Evolutionary conservation across 2,113 vertebrate species (phyloP).

Genomic region (Atlantisia rogersi): DNA sequence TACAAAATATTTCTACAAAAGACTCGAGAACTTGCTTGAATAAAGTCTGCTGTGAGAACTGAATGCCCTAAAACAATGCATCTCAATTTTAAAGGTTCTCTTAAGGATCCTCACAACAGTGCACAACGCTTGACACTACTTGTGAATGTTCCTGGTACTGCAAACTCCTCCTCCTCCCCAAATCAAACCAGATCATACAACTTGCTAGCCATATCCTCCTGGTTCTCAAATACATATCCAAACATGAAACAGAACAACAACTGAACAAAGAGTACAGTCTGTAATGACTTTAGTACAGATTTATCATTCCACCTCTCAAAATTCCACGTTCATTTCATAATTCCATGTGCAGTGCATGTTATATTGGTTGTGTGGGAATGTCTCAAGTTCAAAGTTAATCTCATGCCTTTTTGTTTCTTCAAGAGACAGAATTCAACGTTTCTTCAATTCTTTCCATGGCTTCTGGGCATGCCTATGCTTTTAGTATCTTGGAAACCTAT

Average conservation of each 20-base stretch:
- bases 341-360: conserved; percentile 52
- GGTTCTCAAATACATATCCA: not conserved
- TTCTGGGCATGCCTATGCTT: conserved; percentile 69
- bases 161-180: not conserved
- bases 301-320: conserved; percentile 51
- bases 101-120: not conserved
- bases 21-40: not conserved
- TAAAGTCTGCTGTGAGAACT: not conserved
- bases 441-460: conserved; percentile 69
- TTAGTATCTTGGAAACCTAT: conserved; percentile 73
- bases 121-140: not conserved
- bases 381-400: conserved; percentile 63
- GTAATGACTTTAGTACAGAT: conserved; percentile 16
- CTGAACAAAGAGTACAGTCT: conserved; percentile 37
- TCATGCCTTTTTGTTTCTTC: conserved; percentile 70
- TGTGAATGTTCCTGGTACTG: not conserved
- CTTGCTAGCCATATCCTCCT: not conserved
- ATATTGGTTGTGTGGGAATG: conserved; percentile 44
- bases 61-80: not conserved
- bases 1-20: not conserved
- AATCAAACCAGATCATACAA: not conserved
- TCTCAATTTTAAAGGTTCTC: not conserved
- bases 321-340: conserved; percentile 51
- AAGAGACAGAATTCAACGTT: conserved; percentile 60
- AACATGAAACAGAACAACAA: conserved; percentile 27